Conservation (phyloP, 2,888 invertebrate genomes). For the Heteromyza rotundicornis region DNA sequence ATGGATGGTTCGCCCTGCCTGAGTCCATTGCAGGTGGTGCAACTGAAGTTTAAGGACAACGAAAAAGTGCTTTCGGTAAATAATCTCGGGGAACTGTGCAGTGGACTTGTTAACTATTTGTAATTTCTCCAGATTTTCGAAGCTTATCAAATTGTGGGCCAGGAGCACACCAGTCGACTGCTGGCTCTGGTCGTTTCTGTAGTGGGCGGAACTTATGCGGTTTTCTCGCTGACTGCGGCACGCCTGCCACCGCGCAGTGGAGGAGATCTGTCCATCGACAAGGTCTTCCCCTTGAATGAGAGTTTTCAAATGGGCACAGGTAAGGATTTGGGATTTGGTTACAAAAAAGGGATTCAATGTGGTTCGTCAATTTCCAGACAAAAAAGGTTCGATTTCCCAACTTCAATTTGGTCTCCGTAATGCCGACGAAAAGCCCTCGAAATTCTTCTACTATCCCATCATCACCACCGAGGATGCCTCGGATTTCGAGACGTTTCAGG, state of each 20-base stretch:
- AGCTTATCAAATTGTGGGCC: conserved; percentile 59
- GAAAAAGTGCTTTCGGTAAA: conserved; percentile 57
- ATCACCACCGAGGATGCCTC: conserved; percentile 40
- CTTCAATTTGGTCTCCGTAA: conserved; percentile 54
- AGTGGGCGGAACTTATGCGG: conserved; percentile 56
- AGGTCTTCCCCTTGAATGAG: conserved; percentile 80
- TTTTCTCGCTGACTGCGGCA: conserved; percentile 54
- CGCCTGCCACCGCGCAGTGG: conserved; percentile 71
- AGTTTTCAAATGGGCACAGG: conserved; percentile 79
- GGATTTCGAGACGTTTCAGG: conserved; percentile 52
- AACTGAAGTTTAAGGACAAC: conserved; percentile 57
- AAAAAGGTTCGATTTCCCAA: conserved; percentile 49
- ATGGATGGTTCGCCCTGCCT: not conserved
- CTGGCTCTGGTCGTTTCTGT: conserved; percentile 55
- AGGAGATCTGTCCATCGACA: conserved; percentile 80
- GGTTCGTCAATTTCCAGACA: too few relatives aligned
- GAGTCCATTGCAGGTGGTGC: conserved; percentile 46
- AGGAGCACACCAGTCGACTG: conserved; percentile 54
- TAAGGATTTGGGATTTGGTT: conserved; percentile 58
- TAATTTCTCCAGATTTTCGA: conserved; percentile 51
- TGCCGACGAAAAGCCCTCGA: conserved; percentile 47
- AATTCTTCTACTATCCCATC: conserved; percentile 56
- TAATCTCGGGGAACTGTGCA: not conserved
- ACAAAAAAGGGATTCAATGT: conserved; percentile 58
- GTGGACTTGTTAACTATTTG: not conserved